These are phyloP conservation scores for Cheilosia grossa DNA, from an alignment of 2,888 invertebrate genomes.

Conservation along the genomic window DNA sequence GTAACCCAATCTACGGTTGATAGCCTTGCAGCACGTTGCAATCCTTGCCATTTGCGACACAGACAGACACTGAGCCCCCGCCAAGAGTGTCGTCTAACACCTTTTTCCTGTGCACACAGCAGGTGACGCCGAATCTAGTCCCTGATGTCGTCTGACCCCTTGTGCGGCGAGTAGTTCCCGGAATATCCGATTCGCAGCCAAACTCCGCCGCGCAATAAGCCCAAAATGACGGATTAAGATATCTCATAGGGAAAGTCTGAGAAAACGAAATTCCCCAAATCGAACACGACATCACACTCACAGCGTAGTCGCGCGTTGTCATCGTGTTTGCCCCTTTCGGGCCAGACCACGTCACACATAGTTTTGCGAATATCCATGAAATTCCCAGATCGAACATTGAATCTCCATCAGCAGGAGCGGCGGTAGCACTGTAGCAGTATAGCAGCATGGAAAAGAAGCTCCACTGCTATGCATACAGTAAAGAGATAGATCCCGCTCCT, in stretches of 20 bases:
- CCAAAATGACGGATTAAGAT: constrained; percentile 73
- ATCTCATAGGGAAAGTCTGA: constrained; percentile 57
- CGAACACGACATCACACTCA: constrained; percentile 68
- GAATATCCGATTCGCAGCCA: constrained; percentile 51
- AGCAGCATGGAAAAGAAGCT: constrained; percentile 19
- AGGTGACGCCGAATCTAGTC: constrained; percentile 61
- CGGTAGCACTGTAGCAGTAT: neutral
- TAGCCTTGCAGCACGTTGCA: constrained; percentile 60
- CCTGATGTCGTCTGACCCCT: constrained; percentile 64
- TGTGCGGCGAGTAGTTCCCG: constrained; percentile 43
- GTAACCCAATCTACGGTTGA: constrained; percentile 65
- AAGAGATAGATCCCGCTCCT: constrained; percentile 21
- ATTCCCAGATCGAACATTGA: constrained; percentile 55
- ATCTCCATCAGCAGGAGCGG: constrained; percentile 61
- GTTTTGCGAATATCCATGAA: constrained; percentile 52
- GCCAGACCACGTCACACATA: constrained; percentile 35
- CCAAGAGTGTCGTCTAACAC: constrained; percentile 33
- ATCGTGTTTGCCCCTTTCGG: constrained; percentile 63
- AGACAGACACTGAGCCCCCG: neutral
- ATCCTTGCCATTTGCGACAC: constrained; percentile 29
- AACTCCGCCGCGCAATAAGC: constrained; percentile 36
- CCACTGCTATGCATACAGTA: neutral
- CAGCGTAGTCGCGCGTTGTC: constrained; percentile 23
- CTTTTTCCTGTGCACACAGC: constrained; percentile 51
- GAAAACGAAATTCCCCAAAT: constrained; percentile 63